Evolutionary conservation across 2,888 invertebrate genomes (phyloP), one percentile per base, ranked within the genome.

Genomic region (Drosophila cognata): DNA sequence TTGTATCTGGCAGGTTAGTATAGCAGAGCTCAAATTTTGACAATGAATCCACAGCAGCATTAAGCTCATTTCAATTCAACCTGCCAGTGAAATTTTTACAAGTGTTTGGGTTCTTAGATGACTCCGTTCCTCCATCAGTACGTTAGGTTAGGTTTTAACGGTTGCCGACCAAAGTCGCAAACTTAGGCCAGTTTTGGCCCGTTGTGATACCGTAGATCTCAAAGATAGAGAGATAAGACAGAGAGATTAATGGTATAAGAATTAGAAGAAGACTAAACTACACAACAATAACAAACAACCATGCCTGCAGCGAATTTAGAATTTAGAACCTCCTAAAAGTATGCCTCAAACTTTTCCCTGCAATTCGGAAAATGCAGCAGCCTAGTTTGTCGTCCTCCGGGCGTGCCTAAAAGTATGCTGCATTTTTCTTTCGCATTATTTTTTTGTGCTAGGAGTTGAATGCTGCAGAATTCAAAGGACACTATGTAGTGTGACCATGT

Each of bases 31-130:
- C 21, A 13, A 25, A 18, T 43, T 46, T 48, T 73, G 73, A 73
- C 66, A 73, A 21, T 10, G 10, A 52, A 64, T 57, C 25, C 58
- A 41, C 21, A 58, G 69, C 33, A 11, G 4, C 8, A 38, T 36
- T 53, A 2, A 46, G 25, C 46, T 43, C 21, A 21, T 21, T 11
- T 11, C 21, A 43, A 43, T 21, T 43, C 21, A 11, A 43, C 0
- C 0, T 43, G 43, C 2, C 21, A 21, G 5, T 21, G 11, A 21
- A 21, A 11, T 43, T 11, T 21, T 5, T 2, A 11, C 43, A 21
- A 46, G 13, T 46, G 4, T 1, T 25, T 46, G 21, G 7, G 21
- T 4, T 25, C 4, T 4, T 4, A 18, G 8, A 38, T 18, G 18
- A 18, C 18, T 2, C 8, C 18, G 31, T 31, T 31, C 31, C 2